Conservation (phyloP, 2,797 vertebrate species). For the Lacerta bilineata region DNA sequence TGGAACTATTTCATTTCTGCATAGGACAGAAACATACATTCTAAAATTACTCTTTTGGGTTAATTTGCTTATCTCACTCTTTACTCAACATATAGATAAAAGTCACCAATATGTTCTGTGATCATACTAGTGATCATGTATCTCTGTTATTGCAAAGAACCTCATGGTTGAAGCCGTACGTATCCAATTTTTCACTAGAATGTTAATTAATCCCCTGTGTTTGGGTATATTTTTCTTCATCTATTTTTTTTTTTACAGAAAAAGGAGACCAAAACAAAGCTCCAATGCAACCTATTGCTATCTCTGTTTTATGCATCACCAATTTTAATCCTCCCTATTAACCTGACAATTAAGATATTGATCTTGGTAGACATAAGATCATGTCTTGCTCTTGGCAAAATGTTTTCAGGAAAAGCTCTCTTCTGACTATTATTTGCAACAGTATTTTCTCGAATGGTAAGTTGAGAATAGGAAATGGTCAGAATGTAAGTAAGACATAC, state of each 20-base stretch:
- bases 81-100: background rate
- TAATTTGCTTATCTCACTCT: background rate
- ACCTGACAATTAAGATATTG: constrained; percentile 7
- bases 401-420: background rate
- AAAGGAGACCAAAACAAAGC: background rate
- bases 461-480: background rate
- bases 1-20: background rate
- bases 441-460: background rate
- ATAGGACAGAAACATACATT: background rate
- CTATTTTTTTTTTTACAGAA: background rate
- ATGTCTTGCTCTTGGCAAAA: background rate
- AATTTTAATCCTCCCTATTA: background rate
- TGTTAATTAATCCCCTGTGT: accelerated
- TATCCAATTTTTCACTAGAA: background rate
- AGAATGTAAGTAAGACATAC: background rate
- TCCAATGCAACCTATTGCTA: background rate
- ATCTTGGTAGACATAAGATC: background rate
- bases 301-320: background rate
- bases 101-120: background rate
- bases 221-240: background rate
- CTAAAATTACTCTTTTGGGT: background rate
- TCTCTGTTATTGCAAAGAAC: background rate
- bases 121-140: background rate
- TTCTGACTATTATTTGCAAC: background rate
- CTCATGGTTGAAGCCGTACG: background rate